Conservation (phyloP, 2,888 invertebrate species). For the Colletes collaris region DNA sequence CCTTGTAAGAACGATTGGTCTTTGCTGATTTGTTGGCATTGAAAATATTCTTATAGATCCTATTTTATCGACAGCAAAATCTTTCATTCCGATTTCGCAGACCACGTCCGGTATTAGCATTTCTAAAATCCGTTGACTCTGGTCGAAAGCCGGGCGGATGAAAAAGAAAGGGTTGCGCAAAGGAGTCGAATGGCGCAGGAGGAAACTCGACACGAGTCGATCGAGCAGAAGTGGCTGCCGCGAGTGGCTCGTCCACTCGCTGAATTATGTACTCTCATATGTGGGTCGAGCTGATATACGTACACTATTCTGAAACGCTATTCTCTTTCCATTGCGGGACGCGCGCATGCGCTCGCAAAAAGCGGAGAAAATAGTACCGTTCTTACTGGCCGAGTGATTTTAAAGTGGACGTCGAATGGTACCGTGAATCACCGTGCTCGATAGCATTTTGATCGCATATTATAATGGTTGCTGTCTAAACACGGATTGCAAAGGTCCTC, state of each 20-base stretch:
- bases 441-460: constrained; percentile 9
- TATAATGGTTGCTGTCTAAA: constrained; percentile 18
- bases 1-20: no score
- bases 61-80: no score
- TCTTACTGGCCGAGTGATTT: constrained; percentile 32
- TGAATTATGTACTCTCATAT: constrained; percentile 59
- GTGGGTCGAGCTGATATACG: constrained; percentile 56
- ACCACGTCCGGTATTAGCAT: no score
- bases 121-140: no score
- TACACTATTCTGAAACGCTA: constrained; percentile 39
- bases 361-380: constrained; percentile 27
- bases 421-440: constrained; percentile 27
- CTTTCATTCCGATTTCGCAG: no score
- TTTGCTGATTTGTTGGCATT: no score
- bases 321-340: constrained; percentile 49
- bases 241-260: constrained; percentile 39
- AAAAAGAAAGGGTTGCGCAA: background rate
- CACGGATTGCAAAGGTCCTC: background rate
- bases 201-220: constrained; percentile 57
- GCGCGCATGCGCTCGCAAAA: constrained; percentile 8
- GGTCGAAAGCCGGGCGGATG: background rate
- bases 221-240: constrained; percentile 48
- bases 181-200: constrained; percentile 5
- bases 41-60: no score
- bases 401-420: constrained; percentile 27